These are phyloP conservation scores for Cliona cf. orientalis DNA, from an alignment of 37 sponge, comb jelly and placozoan species.

Conservation along the genomic window DNA sequence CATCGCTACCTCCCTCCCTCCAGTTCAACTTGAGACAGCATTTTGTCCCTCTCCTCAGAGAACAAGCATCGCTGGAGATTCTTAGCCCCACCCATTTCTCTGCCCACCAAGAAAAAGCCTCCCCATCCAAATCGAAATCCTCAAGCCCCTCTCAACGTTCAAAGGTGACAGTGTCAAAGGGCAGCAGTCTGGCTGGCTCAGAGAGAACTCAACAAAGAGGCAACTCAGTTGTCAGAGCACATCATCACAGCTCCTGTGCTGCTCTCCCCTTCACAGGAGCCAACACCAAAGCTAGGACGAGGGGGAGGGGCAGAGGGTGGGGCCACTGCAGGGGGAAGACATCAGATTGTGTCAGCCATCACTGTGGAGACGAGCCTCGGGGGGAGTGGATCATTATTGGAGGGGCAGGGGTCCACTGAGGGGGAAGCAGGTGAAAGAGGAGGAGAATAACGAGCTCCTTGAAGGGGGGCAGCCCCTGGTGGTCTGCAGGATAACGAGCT, in stretches of 20 bases:
- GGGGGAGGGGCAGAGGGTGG: no score
- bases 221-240: no score
- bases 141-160: no score
- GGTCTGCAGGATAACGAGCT: conserved; percentile 8
- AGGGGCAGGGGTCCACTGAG: no score
- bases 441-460: background rate
- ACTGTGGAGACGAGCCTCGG: no score
- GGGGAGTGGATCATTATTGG: no score
- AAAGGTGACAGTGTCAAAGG: background rate
- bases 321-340: background rate
- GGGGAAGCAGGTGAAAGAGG: background rate
- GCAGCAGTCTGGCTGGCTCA: background rate
- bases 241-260: no score
- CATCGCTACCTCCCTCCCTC: conserved; percentile 69
- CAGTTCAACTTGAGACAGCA: conserved; percentile 46
- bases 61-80: conserved; percentile 67
- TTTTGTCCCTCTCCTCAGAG: conserved; percentile 51
- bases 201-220: conserved; percentile 4
- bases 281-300: no score
- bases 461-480: no score
- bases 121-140: no score
- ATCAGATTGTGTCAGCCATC: conserved; percentile 21
- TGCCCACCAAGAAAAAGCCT: no score
- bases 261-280: no score
- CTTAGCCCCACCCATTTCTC: background rate